Conservation (phyloP, 2,113 vertebrate genomes). For the Petrocephalus zakoni region DNA sequence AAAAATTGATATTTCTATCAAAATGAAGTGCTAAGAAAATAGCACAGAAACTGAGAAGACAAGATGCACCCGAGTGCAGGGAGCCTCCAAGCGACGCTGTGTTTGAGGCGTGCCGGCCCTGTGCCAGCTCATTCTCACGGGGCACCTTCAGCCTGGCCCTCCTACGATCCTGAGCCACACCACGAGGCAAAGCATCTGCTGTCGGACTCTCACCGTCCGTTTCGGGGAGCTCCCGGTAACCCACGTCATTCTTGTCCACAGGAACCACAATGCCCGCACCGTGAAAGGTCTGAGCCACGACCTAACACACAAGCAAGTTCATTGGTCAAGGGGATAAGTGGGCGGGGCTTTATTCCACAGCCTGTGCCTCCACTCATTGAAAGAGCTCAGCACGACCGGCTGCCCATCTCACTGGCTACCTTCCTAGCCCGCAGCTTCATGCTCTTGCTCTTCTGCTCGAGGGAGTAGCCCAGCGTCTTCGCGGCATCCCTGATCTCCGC, state of each 20-base stretch:
- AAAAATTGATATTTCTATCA: not conserved
- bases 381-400: no score
- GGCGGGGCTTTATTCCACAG: not conserved
- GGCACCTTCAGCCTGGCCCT: not conserved
- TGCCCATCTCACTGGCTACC: no score
- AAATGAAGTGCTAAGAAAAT: not conserved
- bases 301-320: conserved; percentile 53
- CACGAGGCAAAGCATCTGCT: not conserved
- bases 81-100: not conserved
- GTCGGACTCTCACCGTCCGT: conserved; percentile 70
- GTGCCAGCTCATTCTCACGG: not conserved
- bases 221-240: conserved; percentile 92
- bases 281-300: conserved; percentile 90
- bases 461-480: conserved; percentile 68
- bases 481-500: conserved; percentile 69
- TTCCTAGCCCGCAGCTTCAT: conserved; percentile 91
- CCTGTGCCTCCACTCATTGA: no score
- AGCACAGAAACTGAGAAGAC: not conserved
- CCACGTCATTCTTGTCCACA: conserved; percentile 89
- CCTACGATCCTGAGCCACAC: no score
- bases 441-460: conserved; percentile 78
- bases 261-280: conserved; percentile 87
- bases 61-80: not conserved
- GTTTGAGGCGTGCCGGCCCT: not conserved
- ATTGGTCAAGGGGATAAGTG: not conserved